Base-by-base conservation (phyloP, 2,888 invertebrate species). In the Pollenia amentaria region DNA sequence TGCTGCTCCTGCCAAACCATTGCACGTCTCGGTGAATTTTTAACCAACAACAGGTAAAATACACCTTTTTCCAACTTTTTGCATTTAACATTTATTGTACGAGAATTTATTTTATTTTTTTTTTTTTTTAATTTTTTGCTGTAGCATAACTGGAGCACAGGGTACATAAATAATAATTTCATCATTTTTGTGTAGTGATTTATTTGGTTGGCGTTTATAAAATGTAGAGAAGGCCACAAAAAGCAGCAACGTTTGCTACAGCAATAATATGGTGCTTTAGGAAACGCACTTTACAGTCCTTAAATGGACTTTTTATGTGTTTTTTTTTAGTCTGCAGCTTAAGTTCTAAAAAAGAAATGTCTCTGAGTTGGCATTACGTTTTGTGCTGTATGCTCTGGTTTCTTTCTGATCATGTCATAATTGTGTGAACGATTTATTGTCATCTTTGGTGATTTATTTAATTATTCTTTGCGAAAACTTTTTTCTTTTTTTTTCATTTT, bases 161-260 rank as follows among this genome's bases (percentile, higher is more conserved):
- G 89, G 89, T 89, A 88, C 88, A 89, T 89, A 88, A 88, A 89
- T 89, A 88, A 88, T 87, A 88, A 88, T 87, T 92, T 92, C 92
- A 92, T 92, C 92, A 92, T 92, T 87, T 86, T 80, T 92, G 92
- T 89, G 88, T 87, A 89, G 90, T 92, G 92, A 92, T 92, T 92
- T 92, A 92, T 92, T 91, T 92, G 87, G 89, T 89, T 89, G 89
- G 88, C 88, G 87, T 83, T 88, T 80, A 84, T 84, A 80, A 29
- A 29, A 60, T 57, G 78, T 60, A 42, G 72, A 70, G 64, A 85
- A 64, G 60, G 88, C 65, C 60, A 57, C 44, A 29, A 67, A 21
- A 38, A 55, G 40, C n/a, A 44, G 18, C 18, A 55, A 16, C 42
- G 53, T 64, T 55, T 73, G 69, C 46, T 62, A 69, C 62, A 69